Evolutionary conservation across 2,113 vertebrate genomes (phyloP).

Genomic region (Podarcis raffonei): DNA sequence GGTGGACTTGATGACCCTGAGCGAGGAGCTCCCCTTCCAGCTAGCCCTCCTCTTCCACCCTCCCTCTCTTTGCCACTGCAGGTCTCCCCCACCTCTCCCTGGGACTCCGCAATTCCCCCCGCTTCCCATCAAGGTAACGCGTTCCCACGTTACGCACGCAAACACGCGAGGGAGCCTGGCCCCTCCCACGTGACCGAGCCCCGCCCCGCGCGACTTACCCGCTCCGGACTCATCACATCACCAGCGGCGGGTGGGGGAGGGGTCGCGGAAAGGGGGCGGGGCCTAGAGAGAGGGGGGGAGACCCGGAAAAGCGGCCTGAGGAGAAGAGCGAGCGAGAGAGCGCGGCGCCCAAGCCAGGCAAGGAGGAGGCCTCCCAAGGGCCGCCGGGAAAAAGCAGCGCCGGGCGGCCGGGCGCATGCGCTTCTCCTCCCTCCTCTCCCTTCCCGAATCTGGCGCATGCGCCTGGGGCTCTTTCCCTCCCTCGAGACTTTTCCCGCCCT

Average conservation of each 20-base stretch:
- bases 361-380: neutral
- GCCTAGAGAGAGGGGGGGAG: neutral
- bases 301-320: no score
- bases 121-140: no score
- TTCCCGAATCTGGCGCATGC: neutral
- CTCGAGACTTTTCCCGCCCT: neutral
- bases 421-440: neutral
- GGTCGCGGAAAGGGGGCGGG: neutral
- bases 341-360: neutral
- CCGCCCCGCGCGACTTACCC: slow-evolving; percentile 3
- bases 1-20: no score
- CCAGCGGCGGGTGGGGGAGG: neutral
- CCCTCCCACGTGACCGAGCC: neutral
- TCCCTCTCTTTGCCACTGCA: no score
- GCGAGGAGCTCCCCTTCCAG: no score
- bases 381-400: neutral
- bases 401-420: neutral
- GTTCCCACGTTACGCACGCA: neutral
- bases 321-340: neutral
- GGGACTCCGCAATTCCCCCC: no score
- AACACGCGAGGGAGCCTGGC: neutral
- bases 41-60: no score
- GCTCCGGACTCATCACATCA: slow-evolving; percentile 17
- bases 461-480: neutral
- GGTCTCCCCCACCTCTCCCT: no score